phyloP scores from a whole-genome alignment of 2,113 vertebrate genomes.

The Eulemur macaco region DNA sequence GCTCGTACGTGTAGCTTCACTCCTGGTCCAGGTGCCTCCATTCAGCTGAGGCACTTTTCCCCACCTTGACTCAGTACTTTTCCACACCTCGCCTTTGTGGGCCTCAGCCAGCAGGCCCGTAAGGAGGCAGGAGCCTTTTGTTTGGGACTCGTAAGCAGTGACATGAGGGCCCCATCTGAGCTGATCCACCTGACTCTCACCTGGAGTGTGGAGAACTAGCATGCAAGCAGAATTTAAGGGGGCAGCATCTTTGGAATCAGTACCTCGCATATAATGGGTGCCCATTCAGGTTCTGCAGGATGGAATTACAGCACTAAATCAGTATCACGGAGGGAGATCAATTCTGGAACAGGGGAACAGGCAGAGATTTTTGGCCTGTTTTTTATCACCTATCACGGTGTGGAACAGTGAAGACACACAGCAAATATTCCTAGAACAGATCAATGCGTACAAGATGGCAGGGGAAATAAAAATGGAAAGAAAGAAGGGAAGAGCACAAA shows the following conservation, averaged over 20 bases:
- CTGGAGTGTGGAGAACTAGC: neutral
- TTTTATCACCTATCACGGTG: neutral
- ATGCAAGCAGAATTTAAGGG: neutral
- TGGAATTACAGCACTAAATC: too few species aligned
- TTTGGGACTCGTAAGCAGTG: neutral
- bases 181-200: neutral
- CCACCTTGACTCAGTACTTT: neutral
- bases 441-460: accelerated
- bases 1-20: neutral
- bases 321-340: neutral
- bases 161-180: neutral
- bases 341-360: neutral
- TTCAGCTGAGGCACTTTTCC: neutral
- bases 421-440: too few species aligned
- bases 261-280: accelerated
- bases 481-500: neutral
- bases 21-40: neutral
- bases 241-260: neutral
- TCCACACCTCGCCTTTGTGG: neutral
- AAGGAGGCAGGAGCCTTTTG: neutral
- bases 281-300: neutral
- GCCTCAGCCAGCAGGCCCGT: neutral
- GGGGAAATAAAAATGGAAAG: neutral
- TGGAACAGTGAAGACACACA: too few species aligned
- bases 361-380: neutral